These are phyloP conservation scores for Pelobates cultripes DNA, from an alignment of 2,797 vertebrate species.

Conservation along the genomic window DNA sequence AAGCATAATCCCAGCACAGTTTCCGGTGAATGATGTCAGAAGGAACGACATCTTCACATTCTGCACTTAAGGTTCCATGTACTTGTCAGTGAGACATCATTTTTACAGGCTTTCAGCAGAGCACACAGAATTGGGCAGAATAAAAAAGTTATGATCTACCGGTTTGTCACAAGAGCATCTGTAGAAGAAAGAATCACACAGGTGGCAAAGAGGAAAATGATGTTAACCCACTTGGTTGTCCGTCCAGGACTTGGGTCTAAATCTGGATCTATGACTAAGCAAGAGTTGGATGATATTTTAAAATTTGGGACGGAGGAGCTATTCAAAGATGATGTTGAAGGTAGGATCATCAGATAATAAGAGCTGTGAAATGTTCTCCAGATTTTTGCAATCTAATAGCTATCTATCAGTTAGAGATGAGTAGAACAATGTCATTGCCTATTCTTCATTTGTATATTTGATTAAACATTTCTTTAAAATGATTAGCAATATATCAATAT, in stretches of 20 bases:
- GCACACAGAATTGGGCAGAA: slow-evolving; percentile 97
- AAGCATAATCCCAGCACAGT: background rate
- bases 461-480: too few species aligned
- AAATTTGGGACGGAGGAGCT: slow-evolving; percentile 98
- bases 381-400: background rate
- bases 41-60: background rate
- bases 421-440: too few species aligned
- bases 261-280: slow-evolving; percentile 97
- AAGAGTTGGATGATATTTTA: slow-evolving; percentile 96
- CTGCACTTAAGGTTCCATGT: background rate
- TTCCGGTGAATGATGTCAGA: background rate
- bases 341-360: slow-evolving; percentile 52
- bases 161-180: slow-evolving; percentile 93
- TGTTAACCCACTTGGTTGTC: slow-evolving; percentile 96
- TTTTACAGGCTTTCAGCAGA: slow-evolving; percentile 89
- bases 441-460: too few species aligned
- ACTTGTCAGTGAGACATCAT: background rate
- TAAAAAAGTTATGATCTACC: slow-evolving; percentile 98
- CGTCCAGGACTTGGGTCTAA: slow-evolving; percentile 95
- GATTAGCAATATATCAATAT: too few species aligned
- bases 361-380: background rate
- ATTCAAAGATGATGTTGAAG: slow-evolving; percentile 96
- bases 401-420: too few species aligned
- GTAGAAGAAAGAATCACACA: slow-evolving; percentile 98
- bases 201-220: slow-evolving; percentile 99